Conservation (phyloP, 2,888 invertebrate species). For the Perithous albicinctus region DNA sequence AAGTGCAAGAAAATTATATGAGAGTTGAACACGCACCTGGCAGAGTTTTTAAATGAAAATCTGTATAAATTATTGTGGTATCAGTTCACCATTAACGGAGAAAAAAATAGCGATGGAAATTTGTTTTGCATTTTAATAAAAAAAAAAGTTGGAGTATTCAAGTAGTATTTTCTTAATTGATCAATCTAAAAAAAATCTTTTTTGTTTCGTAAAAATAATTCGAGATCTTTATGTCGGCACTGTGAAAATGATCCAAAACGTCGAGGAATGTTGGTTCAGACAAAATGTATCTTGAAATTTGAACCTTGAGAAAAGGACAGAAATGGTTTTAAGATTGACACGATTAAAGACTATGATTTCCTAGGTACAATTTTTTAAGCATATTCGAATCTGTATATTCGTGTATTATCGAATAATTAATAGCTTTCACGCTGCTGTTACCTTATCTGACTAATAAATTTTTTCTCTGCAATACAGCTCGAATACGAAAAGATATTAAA, state of each 20-base stretch:
- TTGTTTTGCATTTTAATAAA: too few species aligned
- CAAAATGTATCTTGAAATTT: too few species aligned
- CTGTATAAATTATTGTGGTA: background rate
- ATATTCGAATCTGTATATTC: background rate
- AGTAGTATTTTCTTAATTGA: too few species aligned
- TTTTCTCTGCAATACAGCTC: background rate
- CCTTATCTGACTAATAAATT: background rate
- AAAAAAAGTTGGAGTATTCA: too few species aligned
- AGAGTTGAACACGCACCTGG: background rate
- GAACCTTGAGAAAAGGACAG: background rate
- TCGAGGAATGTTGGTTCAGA: too few species aligned
- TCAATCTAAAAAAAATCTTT: too few species aligned
- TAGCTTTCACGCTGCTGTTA: background rate
- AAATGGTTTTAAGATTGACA: background rate
- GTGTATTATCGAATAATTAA: background rate
- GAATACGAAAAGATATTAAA: background rate
- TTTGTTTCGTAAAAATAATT: too few species aligned
- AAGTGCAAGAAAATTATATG: too few species aligned
- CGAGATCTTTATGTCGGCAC: too few species aligned
- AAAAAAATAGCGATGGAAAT: background rate
- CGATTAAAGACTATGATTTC: background rate
- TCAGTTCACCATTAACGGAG: background rate
- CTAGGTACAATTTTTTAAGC: background rate
- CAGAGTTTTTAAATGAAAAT: background rate
- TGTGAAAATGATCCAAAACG: too few species aligned